Percentiles rank a stretch among this genome's conserved stretches.
Conservation (phyloP, 2,113 vertebrate species). For the Puma concolor region DNA sequence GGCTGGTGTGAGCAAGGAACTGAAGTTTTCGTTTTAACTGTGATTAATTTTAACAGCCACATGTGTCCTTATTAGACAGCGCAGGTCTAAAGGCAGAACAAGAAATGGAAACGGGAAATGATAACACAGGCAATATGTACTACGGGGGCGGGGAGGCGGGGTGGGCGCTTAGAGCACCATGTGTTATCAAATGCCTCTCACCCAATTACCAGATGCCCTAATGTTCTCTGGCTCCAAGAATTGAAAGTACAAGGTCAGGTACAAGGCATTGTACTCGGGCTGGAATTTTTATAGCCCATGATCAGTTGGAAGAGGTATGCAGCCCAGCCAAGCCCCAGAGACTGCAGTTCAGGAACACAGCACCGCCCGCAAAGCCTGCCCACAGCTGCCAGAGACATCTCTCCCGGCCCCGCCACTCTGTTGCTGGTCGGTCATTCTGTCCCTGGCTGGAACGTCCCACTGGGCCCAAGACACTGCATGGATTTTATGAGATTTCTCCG, state of each 20-base stretch:
- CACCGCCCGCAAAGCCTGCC: not conserved
- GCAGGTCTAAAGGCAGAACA: not conserved
- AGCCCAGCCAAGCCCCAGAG: not conserved
- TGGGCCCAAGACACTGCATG: not conserved
- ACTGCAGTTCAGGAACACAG: not conserved
- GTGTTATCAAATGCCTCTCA: slow-evolving; percentile 32
- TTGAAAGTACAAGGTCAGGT: slow-evolving; percentile 58
- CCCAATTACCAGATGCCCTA: slow-evolving; percentile 27
- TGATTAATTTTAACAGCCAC: not conserved
- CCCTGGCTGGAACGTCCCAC: slow-evolving; percentile 32
- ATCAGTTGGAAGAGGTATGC: slow-evolving; percentile 2
- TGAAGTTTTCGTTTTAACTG: not conserved
- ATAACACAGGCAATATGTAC: not conserved
- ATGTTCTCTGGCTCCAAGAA: slow-evolving; percentile 29
- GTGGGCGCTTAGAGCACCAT: not conserved
- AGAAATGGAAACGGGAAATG: not conserved
- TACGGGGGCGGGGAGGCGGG: fast-evolving
- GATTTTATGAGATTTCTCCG: not conserved
- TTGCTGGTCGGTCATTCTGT: slow-evolving; percentile 61
- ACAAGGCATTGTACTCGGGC: slow-evolving; percentile 52
- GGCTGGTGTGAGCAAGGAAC: not conserved
- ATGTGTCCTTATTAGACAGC: not conserved
- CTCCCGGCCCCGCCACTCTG: not conserved
- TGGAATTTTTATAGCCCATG: slow-evolving; percentile 64
- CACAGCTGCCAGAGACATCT: not conserved